Percentiles rank a stretch among this genome's conserved stretches.
Evolutionary conservation across 1,140 invertebrate species (phyloP).

Genomic region (Arion vulgaris): DNA sequence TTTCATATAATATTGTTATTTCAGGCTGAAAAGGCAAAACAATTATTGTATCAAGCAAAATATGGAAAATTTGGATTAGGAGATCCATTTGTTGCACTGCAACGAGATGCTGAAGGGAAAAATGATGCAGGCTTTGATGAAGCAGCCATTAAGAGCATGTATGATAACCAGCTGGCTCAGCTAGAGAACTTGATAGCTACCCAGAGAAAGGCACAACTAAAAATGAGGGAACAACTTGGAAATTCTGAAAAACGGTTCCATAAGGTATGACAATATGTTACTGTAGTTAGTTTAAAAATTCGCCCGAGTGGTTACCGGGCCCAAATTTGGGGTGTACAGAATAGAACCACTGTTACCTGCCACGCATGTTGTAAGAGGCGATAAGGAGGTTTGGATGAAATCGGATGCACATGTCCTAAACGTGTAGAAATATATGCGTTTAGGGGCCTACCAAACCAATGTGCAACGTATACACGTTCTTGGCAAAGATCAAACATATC

Average conservation of each 20-base stretch:
- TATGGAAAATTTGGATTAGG: conserved; percentile 78
- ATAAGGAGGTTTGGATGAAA: too few relatives aligned
- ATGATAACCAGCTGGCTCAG: conserved; percentile 80
- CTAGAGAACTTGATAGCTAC: conserved; percentile 86
- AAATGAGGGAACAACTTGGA: conserved; percentile 86
- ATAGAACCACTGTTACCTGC: too few relatives aligned
- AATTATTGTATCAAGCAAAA: conserved; percentile 80
- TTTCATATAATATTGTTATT: conserved; percentile 45
- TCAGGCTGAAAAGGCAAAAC: conserved; percentile 86
- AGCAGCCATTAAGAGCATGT: conserved; percentile 72
- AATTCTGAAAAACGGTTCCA: conserved; percentile 86
- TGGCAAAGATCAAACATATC: too few relatives aligned
- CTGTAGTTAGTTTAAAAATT: too few relatives aligned
- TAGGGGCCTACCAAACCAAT: too few relatives aligned
- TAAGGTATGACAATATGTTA: conserved; percentile 73
- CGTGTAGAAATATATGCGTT: too few relatives aligned
- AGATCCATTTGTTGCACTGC: conserved; percentile 87
- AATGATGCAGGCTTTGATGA: conserved; percentile 73
- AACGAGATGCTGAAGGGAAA: conserved; percentile 81
- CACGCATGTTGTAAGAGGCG: too few relatives aligned
- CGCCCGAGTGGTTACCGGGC: too few relatives aligned
- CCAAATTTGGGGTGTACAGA: too few relatives aligned
- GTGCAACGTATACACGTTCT: too few relatives aligned
- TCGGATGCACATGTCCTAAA: too few relatives aligned
- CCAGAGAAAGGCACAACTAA: conserved; percentile 84